Evolutionary conservation across 2,797 vertebrate species (phyloP).

Genomic region (Danio choprae): DNA sequence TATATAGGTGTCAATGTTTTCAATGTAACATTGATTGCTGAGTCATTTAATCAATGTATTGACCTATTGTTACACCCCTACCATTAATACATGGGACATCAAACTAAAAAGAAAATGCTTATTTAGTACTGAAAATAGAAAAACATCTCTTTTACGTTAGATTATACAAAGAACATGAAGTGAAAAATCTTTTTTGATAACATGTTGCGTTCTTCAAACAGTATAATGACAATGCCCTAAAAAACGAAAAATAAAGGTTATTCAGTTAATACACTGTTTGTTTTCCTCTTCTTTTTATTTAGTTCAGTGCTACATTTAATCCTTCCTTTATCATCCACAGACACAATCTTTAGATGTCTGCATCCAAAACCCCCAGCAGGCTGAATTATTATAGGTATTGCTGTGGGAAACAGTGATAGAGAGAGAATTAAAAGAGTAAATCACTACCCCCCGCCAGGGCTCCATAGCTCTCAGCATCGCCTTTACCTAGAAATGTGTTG

Average conservation of each 20-base stretch:
- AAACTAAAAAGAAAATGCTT: too few species aligned
- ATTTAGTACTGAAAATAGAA: too few species aligned
- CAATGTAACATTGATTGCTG: too few species aligned
- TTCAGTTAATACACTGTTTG: neutral
- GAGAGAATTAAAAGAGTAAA: conserved; percentile 24
- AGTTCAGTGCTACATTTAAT: neutral
- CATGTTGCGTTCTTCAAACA: too few species aligned
- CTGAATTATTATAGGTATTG: neutral
- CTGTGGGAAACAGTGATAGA: neutral
- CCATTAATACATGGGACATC: too few species aligned
- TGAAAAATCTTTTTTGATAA: too few species aligned
- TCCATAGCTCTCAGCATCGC: neutral
- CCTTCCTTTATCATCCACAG: conserved; percentile 15
- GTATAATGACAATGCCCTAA: too few species aligned
- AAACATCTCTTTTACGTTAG: too few species aligned
- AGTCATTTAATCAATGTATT: too few species aligned
- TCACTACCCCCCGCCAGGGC: neutral
- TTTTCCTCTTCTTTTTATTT: neutral
- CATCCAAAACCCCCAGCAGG: neutral
- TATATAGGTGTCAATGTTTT: too few species aligned
- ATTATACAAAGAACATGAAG: too few species aligned
- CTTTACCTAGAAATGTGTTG: conserved; percentile 1
- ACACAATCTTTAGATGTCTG: neutral
- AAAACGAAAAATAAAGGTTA: neutral
- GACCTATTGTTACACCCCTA: too few species aligned